Evolutionary conservation across 2,888 invertebrate species (phyloP), one percentile per base, ranked within the genome.

Genomic region (Thalpophila matura): DNA sequence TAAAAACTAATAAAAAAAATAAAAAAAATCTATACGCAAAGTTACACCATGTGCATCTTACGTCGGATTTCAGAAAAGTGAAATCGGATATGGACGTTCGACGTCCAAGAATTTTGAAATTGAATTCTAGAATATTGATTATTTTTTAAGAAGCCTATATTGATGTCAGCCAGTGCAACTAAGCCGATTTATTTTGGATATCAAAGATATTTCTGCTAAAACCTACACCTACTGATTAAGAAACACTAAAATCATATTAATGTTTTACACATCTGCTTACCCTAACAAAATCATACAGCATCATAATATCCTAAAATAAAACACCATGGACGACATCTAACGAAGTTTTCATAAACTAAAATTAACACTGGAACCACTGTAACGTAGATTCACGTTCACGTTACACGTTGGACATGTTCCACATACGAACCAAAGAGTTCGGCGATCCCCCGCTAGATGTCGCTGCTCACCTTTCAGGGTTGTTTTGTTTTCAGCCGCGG

Each of bases 401-500:
- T n/a, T 10, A 27, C 16, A 40, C 22, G 2, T 12, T 4, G 16
- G 7, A n/a, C 14, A 0, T 3, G 29, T 14, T 22, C 6, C 6
- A 4, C 18, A 3, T n/a, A 16, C 14, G 10, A 6, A 18, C 9
- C 0, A 66, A 18, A 45, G 37, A 82, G 84, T 91, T 85, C 82
- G 6, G 0, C 3, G 0, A 0, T 2, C 2, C 4, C 18, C 65
- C 65, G 58, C 77, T 29, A 89, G 94, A 88, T 89, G 89, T 65
- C 90, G 66, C 82, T 46, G 43, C 42, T 24, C 31, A 43, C 40
- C 37, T 60, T 77, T 78, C 76, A 82, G 84, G 80, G 84, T 91
- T 95, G 94, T 95, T 95, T 95, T 94, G 94, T 94, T 95, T 93
- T 95, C 93, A 91, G 92, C 82, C 81, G 85, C 84, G 68, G 79